A percentile compares a stretch with the other conserved stretches of the same genome.
phyloP scores from a whole-genome alignment of 2,888 invertebrate species.

The Galeopsomyia nigrocyanea region DNA sequence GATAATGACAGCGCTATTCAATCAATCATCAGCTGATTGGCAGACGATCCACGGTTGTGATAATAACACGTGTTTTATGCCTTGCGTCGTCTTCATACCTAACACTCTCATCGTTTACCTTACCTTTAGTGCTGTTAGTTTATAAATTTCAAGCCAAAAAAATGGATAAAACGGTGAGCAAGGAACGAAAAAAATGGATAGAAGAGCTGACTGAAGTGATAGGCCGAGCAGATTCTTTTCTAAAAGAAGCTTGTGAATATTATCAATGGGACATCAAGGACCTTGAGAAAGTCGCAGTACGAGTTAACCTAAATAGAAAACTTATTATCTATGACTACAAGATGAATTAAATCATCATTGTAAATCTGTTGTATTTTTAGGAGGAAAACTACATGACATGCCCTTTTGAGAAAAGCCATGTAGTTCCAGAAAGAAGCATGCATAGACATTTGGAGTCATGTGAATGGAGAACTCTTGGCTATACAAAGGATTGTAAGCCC shows the following conservation, averaged over 20 bases:
- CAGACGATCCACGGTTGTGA: too few species aligned
- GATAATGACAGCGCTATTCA: too few species aligned
- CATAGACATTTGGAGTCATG: slow-evolving; percentile 69
- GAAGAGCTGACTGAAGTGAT: not conserved
- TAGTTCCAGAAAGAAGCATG: slow-evolving; percentile 65
- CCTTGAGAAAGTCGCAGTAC: not conserved
- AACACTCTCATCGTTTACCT: too few species aligned
- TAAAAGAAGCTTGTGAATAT: not conserved
- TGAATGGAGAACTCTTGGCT: slow-evolving; percentile 69
- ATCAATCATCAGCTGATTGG: too few species aligned
- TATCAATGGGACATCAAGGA: too few species aligned
- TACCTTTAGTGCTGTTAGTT: too few species aligned
- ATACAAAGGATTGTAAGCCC: slow-evolving; percentile 67
- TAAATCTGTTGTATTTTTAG: slow-evolving; percentile 48
- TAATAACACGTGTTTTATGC: too few species aligned
- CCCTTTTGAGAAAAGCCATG: slow-evolving; percentile 69
- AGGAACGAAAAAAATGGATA: not conserved
- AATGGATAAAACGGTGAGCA: not conserved
- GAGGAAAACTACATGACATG: slow-evolving; percentile 65
- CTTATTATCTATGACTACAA: not conserved
- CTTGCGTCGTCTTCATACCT: too few species aligned
- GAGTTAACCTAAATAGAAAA: not conserved
- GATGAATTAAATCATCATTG: not conserved
- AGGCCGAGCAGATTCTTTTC: not conserved
- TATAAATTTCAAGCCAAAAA: not conserved